Percentiles rank a stretch among this genome's conserved stretches.
phyloP scores from a whole-genome alignment of 2,888 invertebrate species.

The Frankliniella fusca region DNA sequence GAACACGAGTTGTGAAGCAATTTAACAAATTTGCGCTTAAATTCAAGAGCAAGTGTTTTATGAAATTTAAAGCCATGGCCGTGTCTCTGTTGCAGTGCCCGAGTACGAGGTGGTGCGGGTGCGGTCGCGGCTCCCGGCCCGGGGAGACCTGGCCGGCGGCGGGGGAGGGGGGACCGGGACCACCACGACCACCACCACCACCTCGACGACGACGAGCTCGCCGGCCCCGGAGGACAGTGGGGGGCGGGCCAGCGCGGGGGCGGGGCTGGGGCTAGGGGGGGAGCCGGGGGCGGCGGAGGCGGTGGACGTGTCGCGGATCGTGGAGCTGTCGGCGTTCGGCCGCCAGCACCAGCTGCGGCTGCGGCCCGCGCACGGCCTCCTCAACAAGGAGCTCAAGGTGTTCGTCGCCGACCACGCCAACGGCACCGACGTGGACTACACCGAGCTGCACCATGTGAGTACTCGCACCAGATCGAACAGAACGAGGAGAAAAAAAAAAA shows the following conservation, averaged over 20 bases:
- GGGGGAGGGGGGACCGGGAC: background rate
- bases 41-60: too few species aligned
- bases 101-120: slow-evolving; percentile 19
- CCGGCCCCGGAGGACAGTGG: background rate
- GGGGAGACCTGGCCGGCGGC: background rate
- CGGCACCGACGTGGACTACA: slow-evolving; percentile 73
- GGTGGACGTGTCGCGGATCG: slow-evolving; percentile 47
- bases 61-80: too few species aligned
- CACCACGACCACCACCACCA: background rate
- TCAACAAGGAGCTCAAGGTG: slow-evolving; percentile 73
- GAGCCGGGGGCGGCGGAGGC: background rate
- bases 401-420: slow-evolving; percentile 75
- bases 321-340: slow-evolving; percentile 78
- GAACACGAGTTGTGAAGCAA: too few species aligned
- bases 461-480: background rate
- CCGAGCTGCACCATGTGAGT: slow-evolving; percentile 70
- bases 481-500: too few species aligned
- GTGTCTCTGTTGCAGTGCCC: slow-evolving; percentile 1
- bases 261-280: background rate
- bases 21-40: background rate
- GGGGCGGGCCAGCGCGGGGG: too few species aligned
- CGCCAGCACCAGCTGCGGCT: slow-evolving; percentile 67
- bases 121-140: background rate
- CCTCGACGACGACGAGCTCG: background rate
- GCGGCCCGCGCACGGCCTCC: slow-evolving; percentile 70